Percentiles rank a stretch among this genome's conserved stretches.
Conservation (phyloP, 2,797 vertebrate genomes). For the Agapornis canus region DNA sequence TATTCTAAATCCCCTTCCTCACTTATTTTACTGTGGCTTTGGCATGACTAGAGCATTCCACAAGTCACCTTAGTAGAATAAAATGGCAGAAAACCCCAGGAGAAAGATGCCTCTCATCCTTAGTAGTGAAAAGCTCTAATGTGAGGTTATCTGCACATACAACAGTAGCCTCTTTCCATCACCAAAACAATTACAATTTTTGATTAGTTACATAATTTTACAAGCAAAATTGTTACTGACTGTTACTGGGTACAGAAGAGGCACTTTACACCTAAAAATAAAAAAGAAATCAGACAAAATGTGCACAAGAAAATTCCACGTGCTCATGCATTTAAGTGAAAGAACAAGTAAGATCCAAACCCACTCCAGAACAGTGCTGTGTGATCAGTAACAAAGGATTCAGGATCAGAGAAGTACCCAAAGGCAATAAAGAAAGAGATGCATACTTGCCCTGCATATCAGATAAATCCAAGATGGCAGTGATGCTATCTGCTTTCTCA, state of each 20-base stretch:
- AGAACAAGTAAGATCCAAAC: background rate
- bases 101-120: background rate
- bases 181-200: background rate
- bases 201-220: background rate
- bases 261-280: background rate
- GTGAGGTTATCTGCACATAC: background rate
- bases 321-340: background rate
- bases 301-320: background rate
- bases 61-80: background rate
- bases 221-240: background rate
- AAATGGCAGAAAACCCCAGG: background rate
- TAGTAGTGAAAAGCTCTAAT: background rate
- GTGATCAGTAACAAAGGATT: background rate
- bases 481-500: background rate
- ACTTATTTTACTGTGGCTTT: background rate
- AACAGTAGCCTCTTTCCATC: background rate
- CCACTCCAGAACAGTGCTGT: rapidly evolving
- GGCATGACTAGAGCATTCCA: background rate
- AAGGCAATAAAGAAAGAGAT: background rate
- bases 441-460: background rate
- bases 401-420: background rate
- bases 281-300: background rate
- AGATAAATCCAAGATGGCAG: background rate
- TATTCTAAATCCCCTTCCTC: background rate
- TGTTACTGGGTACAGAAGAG: background rate